A percentile compares a stretch with the other conserved stretches of the same genome.
These are phyloP conservation scores for Lasioglossum figueresi DNA, from an alignment of 2,888 invertebrate genomes.

Conservation along the genomic window DNA sequence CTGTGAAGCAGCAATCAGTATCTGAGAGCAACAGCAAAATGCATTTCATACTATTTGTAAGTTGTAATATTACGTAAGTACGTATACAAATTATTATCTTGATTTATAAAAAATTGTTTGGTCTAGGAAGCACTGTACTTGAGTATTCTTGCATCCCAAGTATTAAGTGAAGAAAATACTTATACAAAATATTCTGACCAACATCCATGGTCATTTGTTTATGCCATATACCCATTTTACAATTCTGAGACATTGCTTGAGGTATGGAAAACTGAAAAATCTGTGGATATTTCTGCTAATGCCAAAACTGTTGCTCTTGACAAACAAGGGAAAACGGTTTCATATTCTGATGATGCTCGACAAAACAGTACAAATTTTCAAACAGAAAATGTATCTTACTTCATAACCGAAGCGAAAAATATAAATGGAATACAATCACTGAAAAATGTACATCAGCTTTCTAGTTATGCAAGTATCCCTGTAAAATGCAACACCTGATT, in stretches of 20 bases:
- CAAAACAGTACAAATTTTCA: constrained; percentile 47
- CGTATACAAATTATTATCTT: background rate
- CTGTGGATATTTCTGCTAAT: constrained; percentile 41
- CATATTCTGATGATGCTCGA: constrained; percentile 29
- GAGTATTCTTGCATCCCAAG: constrained; percentile 43
- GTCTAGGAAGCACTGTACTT: constrained; percentile 53
- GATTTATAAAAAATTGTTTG: constrained; percentile 8
- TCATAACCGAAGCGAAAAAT: constrained; percentile 31
- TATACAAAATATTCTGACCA: constrained; percentile 57
- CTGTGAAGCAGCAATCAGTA: constrained; percentile 23
- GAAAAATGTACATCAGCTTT: constrained; percentile 30
- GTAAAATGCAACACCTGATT: background rate
- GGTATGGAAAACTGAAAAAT: constrained; percentile 59
- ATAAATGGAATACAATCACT: constrained; percentile 39
- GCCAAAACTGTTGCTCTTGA: constrained; percentile 26
- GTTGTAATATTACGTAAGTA: constrained; percentile 20
- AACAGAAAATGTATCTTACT: constrained; percentile 35
- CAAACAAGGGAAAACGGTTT: constrained; percentile 26
- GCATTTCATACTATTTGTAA: constrained; percentile 52
- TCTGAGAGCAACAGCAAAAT: constrained; percentile 35
- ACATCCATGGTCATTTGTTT: constrained; percentile 64
- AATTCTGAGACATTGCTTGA: constrained; percentile 64
- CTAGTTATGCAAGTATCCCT: constrained; percentile 43
- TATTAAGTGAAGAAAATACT: constrained; percentile 45
- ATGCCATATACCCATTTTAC: constrained; percentile 67